These are phyloP conservation scores for Danaus plexippus DNA, from an alignment of 1,140 invertebrate species.

Conservation along the genomic window DNA sequence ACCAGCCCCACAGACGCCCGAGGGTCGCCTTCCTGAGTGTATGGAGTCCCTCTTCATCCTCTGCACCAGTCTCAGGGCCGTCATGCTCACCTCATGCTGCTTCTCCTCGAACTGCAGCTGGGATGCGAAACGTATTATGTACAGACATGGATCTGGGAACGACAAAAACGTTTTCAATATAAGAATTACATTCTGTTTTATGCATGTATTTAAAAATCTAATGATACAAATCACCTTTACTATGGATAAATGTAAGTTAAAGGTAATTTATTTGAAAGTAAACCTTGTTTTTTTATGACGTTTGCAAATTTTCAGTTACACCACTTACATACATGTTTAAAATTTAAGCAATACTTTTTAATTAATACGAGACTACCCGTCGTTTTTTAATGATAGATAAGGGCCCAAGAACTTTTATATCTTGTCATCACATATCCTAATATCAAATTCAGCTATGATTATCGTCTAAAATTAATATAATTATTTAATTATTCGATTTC, in stretches of 20 bases:
- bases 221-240: not conserved
- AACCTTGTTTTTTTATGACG: not conserved
- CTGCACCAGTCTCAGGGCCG: constrained; percentile 92
- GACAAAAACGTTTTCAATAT: constrained; percentile 5
- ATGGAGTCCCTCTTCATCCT: constrained; percentile 99
- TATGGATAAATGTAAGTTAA: too few species aligned
- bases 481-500: too few species aligned
- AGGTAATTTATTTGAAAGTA: not conserved
- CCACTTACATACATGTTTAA: too few species aligned
- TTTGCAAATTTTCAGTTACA: too few species aligned
- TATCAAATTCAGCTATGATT: too few species aligned
- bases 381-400: too few species aligned
- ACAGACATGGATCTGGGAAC: constrained; percentile 91
- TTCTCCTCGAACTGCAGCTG: constrained; percentile 93
- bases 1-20: constrained; percentile 97
- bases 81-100: constrained; percentile 95
- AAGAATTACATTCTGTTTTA: too few species aligned
- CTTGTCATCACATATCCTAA: too few species aligned
- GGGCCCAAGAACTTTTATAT: too few species aligned
- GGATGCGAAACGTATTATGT: constrained; percentile 95
- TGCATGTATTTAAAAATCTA: not conserved
- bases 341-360: too few species aligned
- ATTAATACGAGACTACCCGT: too few species aligned
- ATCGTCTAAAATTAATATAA: too few species aligned
- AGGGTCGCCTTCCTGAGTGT: constrained; percentile 94